These are phyloP conservation scores for Papilio helenus DNA, from an alignment of 1,140 invertebrate species.

Conservation along the genomic window DNA sequence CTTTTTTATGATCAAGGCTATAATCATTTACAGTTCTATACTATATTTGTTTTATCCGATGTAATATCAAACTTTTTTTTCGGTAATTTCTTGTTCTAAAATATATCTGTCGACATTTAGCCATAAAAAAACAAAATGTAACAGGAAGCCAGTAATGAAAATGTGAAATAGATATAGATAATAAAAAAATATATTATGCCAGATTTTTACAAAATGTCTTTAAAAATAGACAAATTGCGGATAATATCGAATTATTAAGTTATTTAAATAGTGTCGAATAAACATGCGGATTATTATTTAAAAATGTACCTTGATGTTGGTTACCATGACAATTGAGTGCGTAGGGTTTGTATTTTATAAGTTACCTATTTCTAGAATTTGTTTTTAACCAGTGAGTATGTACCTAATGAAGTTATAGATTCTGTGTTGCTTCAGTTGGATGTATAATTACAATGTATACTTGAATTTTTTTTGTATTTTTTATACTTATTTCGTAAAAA, in stretches of 20 bases:
- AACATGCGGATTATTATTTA: neutral
- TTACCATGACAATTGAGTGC: conserved; percentile 25
- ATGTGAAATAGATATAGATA: conserved; percentile 22
- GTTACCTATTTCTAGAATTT: conserved; percentile 15
- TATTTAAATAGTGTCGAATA: conserved; percentile 8
- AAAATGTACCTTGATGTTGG: conserved; percentile 4
- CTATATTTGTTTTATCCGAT: neutral
- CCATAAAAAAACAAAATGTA: conserved; percentile 11
- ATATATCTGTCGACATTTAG: neutral
- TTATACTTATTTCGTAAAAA: conserved; percentile 7
- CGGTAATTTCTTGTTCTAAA: neutral
- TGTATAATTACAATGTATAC: neutral
- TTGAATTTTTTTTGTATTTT: neutral
- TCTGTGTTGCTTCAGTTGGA: neutral
- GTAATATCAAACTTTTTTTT: neutral
- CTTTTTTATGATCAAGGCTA: neutral
- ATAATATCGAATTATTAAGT: conserved; percentile 4
- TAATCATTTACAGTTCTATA: neutral
- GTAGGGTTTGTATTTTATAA: conserved; percentile 23
- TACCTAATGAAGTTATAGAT: neutral
- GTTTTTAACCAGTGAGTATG: neutral
- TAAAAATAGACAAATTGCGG: neutral
- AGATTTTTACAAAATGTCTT: neutral
- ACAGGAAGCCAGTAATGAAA: conserved; percentile 16
- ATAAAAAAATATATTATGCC: neutral